phyloP scores from a whole-genome alignment of 2,888 invertebrate genomes.

The Heliconius erato region DNA sequence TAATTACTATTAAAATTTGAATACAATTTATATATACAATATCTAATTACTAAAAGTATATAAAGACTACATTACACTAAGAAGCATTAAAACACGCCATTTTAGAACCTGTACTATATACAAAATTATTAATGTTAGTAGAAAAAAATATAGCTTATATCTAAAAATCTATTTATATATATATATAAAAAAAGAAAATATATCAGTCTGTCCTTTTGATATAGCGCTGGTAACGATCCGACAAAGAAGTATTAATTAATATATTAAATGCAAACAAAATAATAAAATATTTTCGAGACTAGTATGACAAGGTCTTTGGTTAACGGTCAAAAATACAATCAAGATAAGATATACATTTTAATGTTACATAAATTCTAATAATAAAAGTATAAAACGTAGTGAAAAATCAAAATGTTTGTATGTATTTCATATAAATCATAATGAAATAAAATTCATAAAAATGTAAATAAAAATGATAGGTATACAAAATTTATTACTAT shows the following conservation, averaged over 20 bases:
- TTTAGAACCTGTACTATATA: constrained; percentile 17
- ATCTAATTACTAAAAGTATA: constrained; percentile 19
- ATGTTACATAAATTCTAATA: constrained; percentile 2
- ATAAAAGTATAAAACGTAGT: not conserved
- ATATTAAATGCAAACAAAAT: constrained; percentile 72
- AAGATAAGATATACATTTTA: constrained; percentile 23
- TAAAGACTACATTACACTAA: constrained; percentile 4
- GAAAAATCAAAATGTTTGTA: not conserved
- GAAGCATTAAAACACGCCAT: constrained; percentile 33
- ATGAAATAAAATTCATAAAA: not conserved
- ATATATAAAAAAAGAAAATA: constrained; percentile 55
- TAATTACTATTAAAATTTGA: not conserved
- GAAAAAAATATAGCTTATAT: constrained; percentile 37
- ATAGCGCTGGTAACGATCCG: constrained; percentile 72
- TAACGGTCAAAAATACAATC: constrained; percentile 60
- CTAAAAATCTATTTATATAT: constrained; percentile 17
- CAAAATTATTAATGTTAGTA: constrained; percentile 23
- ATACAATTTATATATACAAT: constrained; percentile 37
- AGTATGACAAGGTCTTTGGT: constrained; percentile 80
- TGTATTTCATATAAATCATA: not conserved
- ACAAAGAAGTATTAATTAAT: constrained; percentile 55
- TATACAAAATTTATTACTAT: too few species aligned
- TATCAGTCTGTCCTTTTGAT: constrained; percentile 70
- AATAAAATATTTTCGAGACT: constrained; percentile 75
- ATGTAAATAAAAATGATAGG: not conserved